phyloP scores from a whole-genome alignment of 2,113 vertebrate species.

The Siniperca chuatsi region DNA sequence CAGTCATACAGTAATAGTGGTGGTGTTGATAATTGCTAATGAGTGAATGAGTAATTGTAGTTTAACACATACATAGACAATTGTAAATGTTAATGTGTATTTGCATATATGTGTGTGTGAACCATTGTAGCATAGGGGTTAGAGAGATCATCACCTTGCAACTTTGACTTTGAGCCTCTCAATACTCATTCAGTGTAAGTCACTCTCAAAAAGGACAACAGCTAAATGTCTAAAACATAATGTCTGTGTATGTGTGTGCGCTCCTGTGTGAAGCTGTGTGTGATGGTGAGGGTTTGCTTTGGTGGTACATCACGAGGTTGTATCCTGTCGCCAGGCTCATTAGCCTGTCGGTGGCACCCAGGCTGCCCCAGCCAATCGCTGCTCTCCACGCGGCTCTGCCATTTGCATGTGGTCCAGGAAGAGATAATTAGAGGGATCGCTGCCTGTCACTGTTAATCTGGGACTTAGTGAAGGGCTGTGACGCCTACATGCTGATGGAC shows the following conservation, averaged over 20 bases:
- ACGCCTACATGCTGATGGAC: constrained; percentile 80
- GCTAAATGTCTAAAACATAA: constrained; percentile 28
- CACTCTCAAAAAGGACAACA: constrained; percentile 19
- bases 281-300: constrained; percentile 55
- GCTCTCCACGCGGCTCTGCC: constrained; percentile 68
- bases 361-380: constrained; percentile 75
- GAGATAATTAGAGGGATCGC: constrained; percentile 87
- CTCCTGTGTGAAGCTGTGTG: constrained; percentile 39
- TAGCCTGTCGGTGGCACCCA: constrained; percentile 69
- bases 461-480: constrained; percentile 83
- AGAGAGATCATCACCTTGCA: neutral
- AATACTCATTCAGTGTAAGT: neutral
- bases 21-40: neutral
- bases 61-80: neutral
- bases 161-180: neutral
- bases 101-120: neutral
- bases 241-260: constrained; percentile 9
- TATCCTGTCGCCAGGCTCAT: constrained; percentile 82
- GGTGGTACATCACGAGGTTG: constrained; percentile 73
- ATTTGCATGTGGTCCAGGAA: constrained; percentile 86
- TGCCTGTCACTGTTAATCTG: constrained; percentile 89
- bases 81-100: neutral
- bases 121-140: neutral
- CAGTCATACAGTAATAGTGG: neutral
- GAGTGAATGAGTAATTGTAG: neutral